These are phyloP conservation scores for Cardiocondyla obscurior DNA, from an alignment of 1,140 invertebrate genomes.

Conservation along the genomic window DNA sequence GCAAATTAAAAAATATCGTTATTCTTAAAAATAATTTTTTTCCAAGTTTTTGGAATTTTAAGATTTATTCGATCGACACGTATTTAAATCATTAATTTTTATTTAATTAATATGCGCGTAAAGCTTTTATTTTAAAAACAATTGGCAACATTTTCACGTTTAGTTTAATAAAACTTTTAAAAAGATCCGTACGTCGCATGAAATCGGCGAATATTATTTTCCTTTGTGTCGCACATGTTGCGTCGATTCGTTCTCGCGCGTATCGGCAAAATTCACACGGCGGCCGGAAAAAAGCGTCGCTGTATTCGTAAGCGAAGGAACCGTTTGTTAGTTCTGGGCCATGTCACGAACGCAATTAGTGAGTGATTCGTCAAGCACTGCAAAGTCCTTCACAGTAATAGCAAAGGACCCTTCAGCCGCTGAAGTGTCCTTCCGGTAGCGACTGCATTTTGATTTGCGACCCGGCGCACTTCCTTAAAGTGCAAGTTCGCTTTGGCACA, in stretches of 20 bases:
- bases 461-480: slow-evolving; percentile 79
- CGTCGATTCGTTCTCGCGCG: neutral
- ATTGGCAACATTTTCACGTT: neutral
- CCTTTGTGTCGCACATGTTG: neutral
- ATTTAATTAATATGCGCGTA: neutral
- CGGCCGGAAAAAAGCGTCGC: slow-evolving; percentile 43
- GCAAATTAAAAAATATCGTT: neutral
- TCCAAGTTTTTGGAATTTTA: neutral
- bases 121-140: neutral
- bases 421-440: slow-evolving; percentile 78
- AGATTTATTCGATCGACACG: neutral
- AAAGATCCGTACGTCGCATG: neutral
- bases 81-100: neutral
- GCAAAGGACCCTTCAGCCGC: slow-evolving; percentile 78
- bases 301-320: slow-evolving; percentile 71
- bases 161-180: neutral
- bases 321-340: slow-evolving; percentile 80
- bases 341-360: slow-evolving; percentile 84
- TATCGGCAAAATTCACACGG: slow-evolving; percentile 6
- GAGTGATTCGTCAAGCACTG: slow-evolving; percentile 81
- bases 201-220: neutral
- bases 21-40: neutral
- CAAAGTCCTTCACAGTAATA: slow-evolving; percentile 80
- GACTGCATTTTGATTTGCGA: slow-evolving; percentile 83
- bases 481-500: slow-evolving; percentile 74